These are phyloP conservation scores for Anguilla pacifica DNA, from an alignment of 2,797 vertebrate genomes.

Conservation along the genomic window DNA sequence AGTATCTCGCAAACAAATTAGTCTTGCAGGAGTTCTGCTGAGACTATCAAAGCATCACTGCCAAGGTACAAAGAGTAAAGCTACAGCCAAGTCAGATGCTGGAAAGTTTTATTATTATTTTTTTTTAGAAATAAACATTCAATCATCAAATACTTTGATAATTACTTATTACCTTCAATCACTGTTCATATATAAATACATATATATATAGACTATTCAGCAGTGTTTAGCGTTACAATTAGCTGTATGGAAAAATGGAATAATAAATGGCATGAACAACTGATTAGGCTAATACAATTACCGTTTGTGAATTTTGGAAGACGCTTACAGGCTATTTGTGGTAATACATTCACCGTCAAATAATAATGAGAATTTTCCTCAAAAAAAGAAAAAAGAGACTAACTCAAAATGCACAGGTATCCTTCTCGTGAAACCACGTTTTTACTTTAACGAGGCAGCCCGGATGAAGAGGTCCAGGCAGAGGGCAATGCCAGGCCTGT, in stretches of 20 bases:
- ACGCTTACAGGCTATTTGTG: not conserved
- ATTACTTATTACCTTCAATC: not conserved
- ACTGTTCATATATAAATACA: not conserved
- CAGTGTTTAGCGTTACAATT: not conserved
- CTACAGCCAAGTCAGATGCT: not conserved
- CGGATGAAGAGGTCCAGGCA: not conserved
- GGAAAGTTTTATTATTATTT: not conserved
- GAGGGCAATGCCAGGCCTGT: not conserved
- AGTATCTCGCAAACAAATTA: too few relatives aligned
- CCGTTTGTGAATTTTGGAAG: not conserved
- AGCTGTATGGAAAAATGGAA: not conserved
- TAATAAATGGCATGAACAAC: too few relatives aligned
- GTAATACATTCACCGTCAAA: not conserved
- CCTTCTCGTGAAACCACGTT: not conserved
- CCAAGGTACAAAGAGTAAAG: not conserved
- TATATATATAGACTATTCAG: not conserved
- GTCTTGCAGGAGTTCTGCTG: too few relatives aligned
- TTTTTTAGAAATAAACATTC: not conserved
- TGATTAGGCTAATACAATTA: too few relatives aligned
- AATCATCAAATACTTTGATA: not conserved
- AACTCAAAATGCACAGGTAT: not conserved
- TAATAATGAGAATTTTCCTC: not conserved
- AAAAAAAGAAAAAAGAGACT: too few relatives aligned
- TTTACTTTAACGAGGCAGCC: not conserved
- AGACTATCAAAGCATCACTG: not conserved